These are phyloP conservation scores for Macropus fuliginosus DNA, from an alignment of 2,797 vertebrate species.

Conservation along the genomic window DNA sequence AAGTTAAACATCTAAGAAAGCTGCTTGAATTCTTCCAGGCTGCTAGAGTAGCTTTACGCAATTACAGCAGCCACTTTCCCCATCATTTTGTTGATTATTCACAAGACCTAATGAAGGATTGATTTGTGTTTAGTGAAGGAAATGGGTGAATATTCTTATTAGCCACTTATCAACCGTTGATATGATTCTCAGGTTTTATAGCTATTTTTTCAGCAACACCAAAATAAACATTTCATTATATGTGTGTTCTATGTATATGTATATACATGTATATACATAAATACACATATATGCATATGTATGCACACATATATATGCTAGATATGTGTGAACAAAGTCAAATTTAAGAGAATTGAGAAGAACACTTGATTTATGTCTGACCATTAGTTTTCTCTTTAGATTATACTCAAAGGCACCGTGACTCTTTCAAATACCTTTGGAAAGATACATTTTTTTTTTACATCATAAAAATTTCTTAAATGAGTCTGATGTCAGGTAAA, in stretches of 20 bases:
- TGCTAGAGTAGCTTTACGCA: constrained; percentile 54
- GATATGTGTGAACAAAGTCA: not conserved
- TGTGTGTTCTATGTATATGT: not conserved
- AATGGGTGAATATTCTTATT: not conserved
- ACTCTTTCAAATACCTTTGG: constrained; percentile 36
- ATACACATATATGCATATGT: not conserved
- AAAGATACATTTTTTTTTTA: not conserved
- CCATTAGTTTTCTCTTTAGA: not conserved
- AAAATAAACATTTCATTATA: constrained; percentile 32
- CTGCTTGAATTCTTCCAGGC: constrained; percentile 10
- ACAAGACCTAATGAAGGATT: constrained; percentile 24
- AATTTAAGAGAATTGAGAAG: constrained; percentile 12
- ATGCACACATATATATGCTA: not conserved
- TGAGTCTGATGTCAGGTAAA: not conserved
- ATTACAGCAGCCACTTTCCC: constrained; percentile 9
- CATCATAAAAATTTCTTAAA: not conserved
- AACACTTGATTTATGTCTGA: not conserved
- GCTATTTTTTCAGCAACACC: constrained; percentile 20
- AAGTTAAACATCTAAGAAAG: constrained; percentile 57
- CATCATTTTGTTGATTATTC: not conserved
- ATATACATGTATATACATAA: not conserved
- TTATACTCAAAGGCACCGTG: not conserved
- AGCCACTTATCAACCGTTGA: not conserved
- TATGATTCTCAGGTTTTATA: constrained; percentile 9
- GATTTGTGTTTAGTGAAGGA: constrained; percentile 10